phyloP scores from a whole-genome alignment of 2,797 vertebrate genomes.

The Xenentodon cancila region DNA sequence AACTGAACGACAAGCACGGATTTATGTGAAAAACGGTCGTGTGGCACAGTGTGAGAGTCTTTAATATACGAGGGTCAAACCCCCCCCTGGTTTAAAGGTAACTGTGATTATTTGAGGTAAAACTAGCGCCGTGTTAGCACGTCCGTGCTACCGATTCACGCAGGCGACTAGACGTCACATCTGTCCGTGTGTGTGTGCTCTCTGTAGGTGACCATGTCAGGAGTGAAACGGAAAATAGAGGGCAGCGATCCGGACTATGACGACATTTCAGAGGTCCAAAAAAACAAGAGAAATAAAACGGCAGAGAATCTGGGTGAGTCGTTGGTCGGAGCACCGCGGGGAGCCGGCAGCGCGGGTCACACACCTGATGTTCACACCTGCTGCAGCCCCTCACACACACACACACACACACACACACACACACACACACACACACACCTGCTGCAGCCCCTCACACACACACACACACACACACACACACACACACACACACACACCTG shows the following conservation, averaged over 20 bases:
- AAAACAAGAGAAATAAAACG: slow-evolving; percentile 91
- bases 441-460: no score
- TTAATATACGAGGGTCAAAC: not conserved
- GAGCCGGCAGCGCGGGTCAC: no score
- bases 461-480: no score
- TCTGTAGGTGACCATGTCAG: slow-evolving; percentile 86
- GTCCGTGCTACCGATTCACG: slow-evolving; percentile 23
- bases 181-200: not conserved
- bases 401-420: no score
- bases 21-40: not conserved
- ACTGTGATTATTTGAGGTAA: not conserved
- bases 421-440: no score
- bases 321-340: no score
- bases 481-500: no score
- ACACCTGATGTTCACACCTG: no score
- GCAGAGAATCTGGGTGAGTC: slow-evolving; percentile 90
- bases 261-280: slow-evolving; percentile 87
- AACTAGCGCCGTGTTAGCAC: slow-evolving; percentile 10
- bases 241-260: slow-evolving; percentile 97
- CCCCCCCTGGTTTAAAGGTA: not conserved
- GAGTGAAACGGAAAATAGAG: slow-evolving; percentile 93
- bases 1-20: slow-evolving; percentile 14
- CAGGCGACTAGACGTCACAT: no score
- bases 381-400: no score
- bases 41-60: not conserved